These are phyloP conservation scores for Clanis bilineata DNA, from an alignment of 2,888 invertebrate genomes.

Conservation along the genomic window DNA sequence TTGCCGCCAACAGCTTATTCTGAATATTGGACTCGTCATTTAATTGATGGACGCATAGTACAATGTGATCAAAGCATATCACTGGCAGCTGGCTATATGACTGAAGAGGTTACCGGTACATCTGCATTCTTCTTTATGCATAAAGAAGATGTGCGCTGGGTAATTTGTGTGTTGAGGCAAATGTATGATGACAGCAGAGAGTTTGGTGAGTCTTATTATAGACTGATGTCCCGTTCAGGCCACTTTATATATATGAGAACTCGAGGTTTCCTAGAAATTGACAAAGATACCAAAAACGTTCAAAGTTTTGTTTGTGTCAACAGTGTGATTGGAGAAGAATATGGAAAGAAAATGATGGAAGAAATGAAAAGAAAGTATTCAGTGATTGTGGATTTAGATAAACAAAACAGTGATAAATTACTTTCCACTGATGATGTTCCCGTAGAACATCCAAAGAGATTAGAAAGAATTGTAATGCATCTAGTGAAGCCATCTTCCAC, in stretches of 20 bases:
- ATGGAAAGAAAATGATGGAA: constrained; percentile 86
- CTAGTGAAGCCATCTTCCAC: constrained; percentile 72
- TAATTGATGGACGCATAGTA: constrained; percentile 93
- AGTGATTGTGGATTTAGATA: constrained; percentile 83
- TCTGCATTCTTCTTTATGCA: constrained; percentile 96
- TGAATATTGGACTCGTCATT: constrained; percentile 94
- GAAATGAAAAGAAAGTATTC: constrained; percentile 92
- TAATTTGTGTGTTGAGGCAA: constrained; percentile 92
- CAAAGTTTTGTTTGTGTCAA: constrained; percentile 95
- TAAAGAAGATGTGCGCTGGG: constrained; percentile 93
- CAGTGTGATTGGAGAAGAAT: constrained; percentile 88
- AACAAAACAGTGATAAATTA: constrained; percentile 51
- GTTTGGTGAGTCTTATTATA: constrained; percentile 93
- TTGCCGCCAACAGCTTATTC: constrained; percentile 86
- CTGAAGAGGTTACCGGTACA: constrained; percentile 92
- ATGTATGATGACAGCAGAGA: constrained; percentile 94
- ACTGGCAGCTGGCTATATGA: constrained; percentile 93
- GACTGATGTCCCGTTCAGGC: constrained; percentile 91
- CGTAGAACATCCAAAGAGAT: constrained; percentile 86
- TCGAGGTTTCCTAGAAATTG: constrained; percentile 92
- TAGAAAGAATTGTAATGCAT: constrained; percentile 88
- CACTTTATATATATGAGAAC: constrained; percentile 92
- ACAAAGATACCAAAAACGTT: constrained; percentile 88
- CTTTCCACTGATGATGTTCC: constrained; percentile 61
- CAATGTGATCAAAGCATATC: constrained; percentile 96